Percentiles rank a stretch among this genome's conserved stretches.
These are phyloP conservation scores for Brachyistius frenatus DNA, from an alignment of 2,113 vertebrate species.

Conservation along the genomic window DNA sequence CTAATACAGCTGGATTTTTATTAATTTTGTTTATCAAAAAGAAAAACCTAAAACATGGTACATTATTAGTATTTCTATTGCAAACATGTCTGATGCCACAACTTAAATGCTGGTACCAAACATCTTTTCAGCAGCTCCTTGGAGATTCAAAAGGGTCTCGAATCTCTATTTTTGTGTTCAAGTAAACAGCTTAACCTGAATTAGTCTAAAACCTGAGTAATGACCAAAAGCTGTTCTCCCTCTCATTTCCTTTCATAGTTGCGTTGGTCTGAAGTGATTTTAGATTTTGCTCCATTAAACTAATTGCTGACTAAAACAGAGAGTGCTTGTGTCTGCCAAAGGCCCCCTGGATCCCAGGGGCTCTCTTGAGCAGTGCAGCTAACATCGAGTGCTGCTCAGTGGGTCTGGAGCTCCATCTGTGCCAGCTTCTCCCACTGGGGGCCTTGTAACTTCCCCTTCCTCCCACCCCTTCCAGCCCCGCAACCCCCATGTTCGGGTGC, in stretches of 20 bases:
- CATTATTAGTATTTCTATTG: not conserved
- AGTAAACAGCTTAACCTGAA: constrained; percentile 44
- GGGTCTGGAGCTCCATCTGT: constrained; percentile 79
- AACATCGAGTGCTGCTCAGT: constrained; percentile 73
- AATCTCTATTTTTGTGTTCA: constrained; percentile 11
- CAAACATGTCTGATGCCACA: not conserved
- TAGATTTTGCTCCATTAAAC: constrained; percentile 74
- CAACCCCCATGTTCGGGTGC: not conserved
- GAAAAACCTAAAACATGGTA: too few relatives aligned
- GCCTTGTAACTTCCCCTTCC: constrained; percentile 31
- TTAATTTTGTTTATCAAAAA: too few relatives aligned
- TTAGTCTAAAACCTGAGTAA: constrained; percentile 33
- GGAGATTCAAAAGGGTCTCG: constrained; percentile 7
- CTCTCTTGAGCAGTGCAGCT: constrained; percentile 72
- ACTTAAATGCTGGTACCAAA: not conserved
- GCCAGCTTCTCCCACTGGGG: constrained; percentile 70
- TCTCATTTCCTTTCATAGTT: constrained; percentile 42
- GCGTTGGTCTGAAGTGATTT: constrained; percentile 62
- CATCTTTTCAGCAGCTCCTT: constrained; percentile 12
- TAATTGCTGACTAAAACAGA: constrained; percentile 73
- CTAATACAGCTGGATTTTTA: too few relatives aligned
- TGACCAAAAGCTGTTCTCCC: constrained; percentile 32
- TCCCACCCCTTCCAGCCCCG: not conserved
- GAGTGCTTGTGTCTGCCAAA: constrained; percentile 67
- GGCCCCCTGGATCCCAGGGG: constrained; percentile 66